A percentile compares a stretch with the other conserved stretches of the same genome.
These are phyloP conservation scores for Adineta ricciae DNA, from an alignment of 2,888 invertebrate genomes.

Conservation along the genomic window DNA sequence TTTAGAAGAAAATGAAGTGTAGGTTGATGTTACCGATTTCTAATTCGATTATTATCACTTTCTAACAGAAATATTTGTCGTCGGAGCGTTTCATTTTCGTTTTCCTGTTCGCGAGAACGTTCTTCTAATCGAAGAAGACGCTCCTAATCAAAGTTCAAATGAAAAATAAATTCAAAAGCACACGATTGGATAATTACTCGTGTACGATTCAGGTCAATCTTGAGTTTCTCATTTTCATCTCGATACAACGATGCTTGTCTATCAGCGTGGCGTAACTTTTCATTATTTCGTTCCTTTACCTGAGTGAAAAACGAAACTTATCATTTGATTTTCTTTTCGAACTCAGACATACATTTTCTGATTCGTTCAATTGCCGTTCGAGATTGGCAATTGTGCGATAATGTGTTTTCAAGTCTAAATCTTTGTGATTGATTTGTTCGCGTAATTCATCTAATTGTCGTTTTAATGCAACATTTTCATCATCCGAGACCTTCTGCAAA, in stretches of 20 bases:
- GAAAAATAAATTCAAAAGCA: background rate
- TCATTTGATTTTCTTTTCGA: background rate
- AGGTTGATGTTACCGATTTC: background rate
- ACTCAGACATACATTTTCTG: background rate
- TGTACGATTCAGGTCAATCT: background rate
- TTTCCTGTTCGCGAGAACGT: background rate
- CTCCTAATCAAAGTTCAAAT: background rate
- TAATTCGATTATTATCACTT: background rate
- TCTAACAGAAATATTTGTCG: background rate
- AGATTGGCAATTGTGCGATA: background rate
- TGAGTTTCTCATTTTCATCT: slow-evolving; percentile 6
- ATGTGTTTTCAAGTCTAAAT: background rate
- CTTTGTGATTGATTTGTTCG: background rate
- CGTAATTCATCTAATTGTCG: slow-evolving; percentile 6
- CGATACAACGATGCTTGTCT: background rate
- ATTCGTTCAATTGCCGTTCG: background rate
- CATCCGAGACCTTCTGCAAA: background rate
- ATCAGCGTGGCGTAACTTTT: background rate
- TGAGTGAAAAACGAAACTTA: background rate
- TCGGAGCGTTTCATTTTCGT: background rate
- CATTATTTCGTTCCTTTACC: slow-evolving; percentile 8
- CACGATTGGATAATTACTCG: background rate
- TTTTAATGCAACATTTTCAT: background rate
- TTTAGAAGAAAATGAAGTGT: background rate
- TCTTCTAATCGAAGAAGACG: slow-evolving; percentile 1